Evolutionary conservation across 1,140 invertebrate genomes (phyloP).

Genomic region (Cherax quadricarinatus): DNA sequence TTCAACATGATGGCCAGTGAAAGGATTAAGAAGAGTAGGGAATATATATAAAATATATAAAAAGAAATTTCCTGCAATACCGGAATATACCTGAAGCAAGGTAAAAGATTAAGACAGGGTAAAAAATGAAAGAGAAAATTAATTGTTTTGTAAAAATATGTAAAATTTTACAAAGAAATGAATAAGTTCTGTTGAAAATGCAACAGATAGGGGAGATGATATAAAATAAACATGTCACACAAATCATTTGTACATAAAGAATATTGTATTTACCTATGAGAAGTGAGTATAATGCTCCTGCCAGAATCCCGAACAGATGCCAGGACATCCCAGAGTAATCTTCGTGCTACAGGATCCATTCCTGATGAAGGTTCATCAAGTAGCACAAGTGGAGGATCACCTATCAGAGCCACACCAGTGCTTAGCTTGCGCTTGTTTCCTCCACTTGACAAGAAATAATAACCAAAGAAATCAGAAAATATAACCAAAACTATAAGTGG

Average conservation of each 20-base stretch:
- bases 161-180: too few species aligned
- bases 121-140: too few species aligned
- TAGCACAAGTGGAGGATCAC: conserved; percentile 92
- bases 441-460: conserved; percentile 80
- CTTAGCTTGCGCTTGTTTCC: conserved; percentile 97
- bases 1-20: too few species aligned
- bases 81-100: too few species aligned
- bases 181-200: too few species aligned
- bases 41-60: too few species aligned
- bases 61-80: too few species aligned
- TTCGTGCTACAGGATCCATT: conserved; percentile 94
- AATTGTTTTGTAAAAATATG: too few species aligned
- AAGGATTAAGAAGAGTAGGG: too few species aligned
- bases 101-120: too few species aligned
- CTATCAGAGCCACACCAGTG: conserved; percentile 93
- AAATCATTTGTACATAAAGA: not conserved
- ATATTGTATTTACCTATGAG: conserved; percentile 65
- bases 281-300: conserved; percentile 71
- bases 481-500: not conserved
- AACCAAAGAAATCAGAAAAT: not conserved
- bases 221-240: too few species aligned
- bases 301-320: conserved; percentile 76
- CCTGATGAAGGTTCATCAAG: conserved; percentile 91
- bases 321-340: conserved; percentile 92
- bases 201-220: too few species aligned